Percentiles rank a stretch among this genome's conserved stretches.
Evolutionary conservation across 2,888 invertebrate genomes (phyloP).

Genomic region (Ochropleura plecta): DNA sequence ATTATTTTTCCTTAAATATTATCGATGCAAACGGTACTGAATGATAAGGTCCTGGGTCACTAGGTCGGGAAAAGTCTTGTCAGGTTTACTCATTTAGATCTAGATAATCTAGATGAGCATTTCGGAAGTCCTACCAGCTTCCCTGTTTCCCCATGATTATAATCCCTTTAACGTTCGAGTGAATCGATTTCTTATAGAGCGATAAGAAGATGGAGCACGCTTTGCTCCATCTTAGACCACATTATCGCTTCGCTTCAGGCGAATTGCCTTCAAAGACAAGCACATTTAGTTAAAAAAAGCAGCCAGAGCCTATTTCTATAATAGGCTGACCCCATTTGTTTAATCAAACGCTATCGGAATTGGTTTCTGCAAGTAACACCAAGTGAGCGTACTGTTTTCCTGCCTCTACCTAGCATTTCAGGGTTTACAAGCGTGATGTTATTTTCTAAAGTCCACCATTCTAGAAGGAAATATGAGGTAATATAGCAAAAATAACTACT

Average conservation of each 20-base stretch:
- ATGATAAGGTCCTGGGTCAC: neutral
- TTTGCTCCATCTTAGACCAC: too few species aligned
- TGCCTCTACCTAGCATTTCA: neutral
- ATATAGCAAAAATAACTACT: constrained; percentile 18
- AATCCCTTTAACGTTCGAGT: too few species aligned
- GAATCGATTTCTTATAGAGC: too few species aligned
- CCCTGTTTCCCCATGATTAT: too few species aligned
- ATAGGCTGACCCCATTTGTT: neutral
- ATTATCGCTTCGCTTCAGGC: too few species aligned
- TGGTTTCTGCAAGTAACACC: neutral
- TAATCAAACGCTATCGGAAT: neutral
- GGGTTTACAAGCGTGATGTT: neutral
- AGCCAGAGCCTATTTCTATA: too few species aligned
- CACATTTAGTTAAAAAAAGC: too few species aligned
- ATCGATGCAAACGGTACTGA: neutral
- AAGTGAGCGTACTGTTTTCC: neutral
- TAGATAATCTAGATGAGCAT: too few species aligned
- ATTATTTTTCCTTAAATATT: neutral
- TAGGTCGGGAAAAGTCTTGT: neutral
- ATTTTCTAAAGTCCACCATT: neutral
- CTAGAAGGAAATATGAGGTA: constrained; percentile 28
- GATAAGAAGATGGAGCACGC: too few species aligned
- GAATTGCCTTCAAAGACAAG: too few species aligned
- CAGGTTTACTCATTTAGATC: neutral
- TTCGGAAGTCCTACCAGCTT: too few species aligned